Evolutionary conservation across 2,797 vertebrate genomes (phyloP), one percentile per base, ranked within the genome.

Genomic region (Leuciscus waleckii): DNA sequence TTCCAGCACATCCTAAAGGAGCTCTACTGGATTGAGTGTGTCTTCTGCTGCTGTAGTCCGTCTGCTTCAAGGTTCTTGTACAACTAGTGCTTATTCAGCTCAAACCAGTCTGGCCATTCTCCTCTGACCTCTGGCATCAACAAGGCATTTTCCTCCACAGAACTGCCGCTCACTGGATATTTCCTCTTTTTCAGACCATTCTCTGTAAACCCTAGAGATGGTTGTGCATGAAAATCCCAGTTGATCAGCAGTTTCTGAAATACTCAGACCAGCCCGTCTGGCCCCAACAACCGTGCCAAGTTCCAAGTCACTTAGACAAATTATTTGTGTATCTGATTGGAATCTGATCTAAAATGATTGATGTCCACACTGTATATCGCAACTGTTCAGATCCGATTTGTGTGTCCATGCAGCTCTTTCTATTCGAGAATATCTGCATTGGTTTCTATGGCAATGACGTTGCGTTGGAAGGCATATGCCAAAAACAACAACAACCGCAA

Each of bases 1-100:
- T 90, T 92, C 86, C 87, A 91, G 71, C 87, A 87, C 86, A 86
- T 86, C 83, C 67, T 83, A 10, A 56, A 7, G 43, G 43, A 43
- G 13, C 43, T 46, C 43, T 4, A 14, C 14, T 4, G 13, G 43
- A 14, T 14, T 14, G 43, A 46, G 43, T 46, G n/a, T 63, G 13
- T 29, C 58, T 14, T 61, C 58, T 29, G 13, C n/a, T 14, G n/a
- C 11, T 29, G 58, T 26, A 5, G n/a, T n/a, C n/a, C 1, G 1
- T 61, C n/a, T 63, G 61, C 61, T 63, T 63, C 61, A 29, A 63
- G 61, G 61, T 16, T 63, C 13, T 5, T 35, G 35, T 35, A 5
- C 5, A n/a, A n/a, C 9, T 4, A 58, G 56, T n/a, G 56, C 9
- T 63, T 29, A 63, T 29, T 74, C 26, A 32, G 26, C 8, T 51